Evolutionary conservation across 2,113 vertebrate species (phyloP), one percentile per base, ranked within the genome.

Genomic region (Addax nasomaculatus): DNA sequence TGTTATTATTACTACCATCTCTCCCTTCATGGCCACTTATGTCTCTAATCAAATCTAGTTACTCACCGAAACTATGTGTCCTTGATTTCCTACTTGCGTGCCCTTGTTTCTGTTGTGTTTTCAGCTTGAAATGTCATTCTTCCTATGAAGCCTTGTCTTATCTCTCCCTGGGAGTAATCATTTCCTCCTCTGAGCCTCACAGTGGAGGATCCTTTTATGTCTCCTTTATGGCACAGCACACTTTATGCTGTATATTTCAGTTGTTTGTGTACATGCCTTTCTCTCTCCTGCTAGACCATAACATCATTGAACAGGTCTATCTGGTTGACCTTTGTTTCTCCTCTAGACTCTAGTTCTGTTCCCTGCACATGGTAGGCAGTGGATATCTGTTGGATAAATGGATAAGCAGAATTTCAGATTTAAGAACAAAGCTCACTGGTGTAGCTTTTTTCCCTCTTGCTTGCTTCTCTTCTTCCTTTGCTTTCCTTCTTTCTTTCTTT

Each of bases 61-160:
- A 79, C 10, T 87, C 58, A 33, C 19, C 30, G 12, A 64, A 39
- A 53, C 30, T 92, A 0, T 9, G 0, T 43, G 27, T 93, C 76
- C 79, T 97, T 95, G 67, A 84, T 92, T 96, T 93, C 76, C 78
- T 87, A 9, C 33, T 89, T 57, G 57, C 1, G 30, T 60, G 29
- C 81, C 67, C 64, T 96, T 96, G 81, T 93, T 95, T 95, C 58
- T 96, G 17, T 55, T 64, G 29, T 57, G 49, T 78, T 95, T 96
- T 76, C 3, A 4, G 67, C 85, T 70, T 81, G 17, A 55, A 87
- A 36, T 84, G 36, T 53, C 79, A 21, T 84, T 96, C 39, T 92
- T 92, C 36, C 76, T 19, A 1, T 5, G 90, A 83, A 88, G 73
- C n/a, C 6, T 76, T 58, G 51, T 98, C 60, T 92, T n/a, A 21